Base-by-base conservation (phyloP, 2,888 invertebrate genomes). In the Operophtera brumata region DNA sequence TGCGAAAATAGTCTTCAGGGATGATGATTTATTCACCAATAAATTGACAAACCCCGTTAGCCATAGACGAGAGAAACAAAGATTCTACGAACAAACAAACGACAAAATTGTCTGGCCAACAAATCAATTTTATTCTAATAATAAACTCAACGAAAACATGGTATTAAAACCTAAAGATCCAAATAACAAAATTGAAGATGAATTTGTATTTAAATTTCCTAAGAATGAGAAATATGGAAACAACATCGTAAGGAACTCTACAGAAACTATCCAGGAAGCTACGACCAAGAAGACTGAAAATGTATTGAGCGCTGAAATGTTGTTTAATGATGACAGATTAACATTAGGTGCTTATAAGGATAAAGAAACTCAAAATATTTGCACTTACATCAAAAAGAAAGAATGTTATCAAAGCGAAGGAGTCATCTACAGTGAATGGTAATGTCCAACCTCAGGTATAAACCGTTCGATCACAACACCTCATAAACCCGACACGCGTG, bases 1-100 rank as follows among this genome's bases (percentile, higher is more conserved):
- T 60, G 78, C 73, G 10, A 86, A 75, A 70, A 70, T 86, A 41
- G 61, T 82, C 4, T 88, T 86, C 54, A 75, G 68, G 65, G 81
- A 84, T 50, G 63, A 77, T 43, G 68, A 73, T 45, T 49, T 54
- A 12, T 54, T 59, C 9, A 43, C 26, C 13, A 55, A 58, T 14
- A 59, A 56, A 49, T 55, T 46, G 25, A 45, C 42, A 8, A 59
- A 59, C 20, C 56, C 56, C 12, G 47, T 50, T 44, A 47, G 11
- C 12, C 41, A 57, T 13, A 44, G 54, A 55, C 64, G 34, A 39
- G 55, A 36, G 25, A 61, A 42, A 55, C 57, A 44, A 51, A 62
- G 7, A 57, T 64, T 34, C 43, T 70, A 70, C 50, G 62, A 62
- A 43, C 66, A 71, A 57, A 61, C 61, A 48, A 64, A 26, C 46